Evolutionary conservation across 2,888 invertebrate genomes (phyloP), one percentile per base, ranked within the genome.

Genomic region (Heliconius hortense): DNA sequence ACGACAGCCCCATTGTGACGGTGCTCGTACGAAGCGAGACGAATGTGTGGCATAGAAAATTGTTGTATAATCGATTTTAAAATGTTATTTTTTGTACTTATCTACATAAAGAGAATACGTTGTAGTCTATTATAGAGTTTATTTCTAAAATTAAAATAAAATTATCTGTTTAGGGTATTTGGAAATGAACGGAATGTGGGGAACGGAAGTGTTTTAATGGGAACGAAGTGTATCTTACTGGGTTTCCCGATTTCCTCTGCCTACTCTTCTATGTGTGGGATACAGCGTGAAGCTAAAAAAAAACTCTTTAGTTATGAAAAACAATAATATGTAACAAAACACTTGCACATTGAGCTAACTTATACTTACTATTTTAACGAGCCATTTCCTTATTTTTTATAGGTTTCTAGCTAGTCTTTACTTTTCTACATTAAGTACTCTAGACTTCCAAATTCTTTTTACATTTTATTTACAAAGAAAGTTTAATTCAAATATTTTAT

Each of bases 1-100:
- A 56, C 24, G 69, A 69, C 56, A 69, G 11, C 5, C 31, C 69
- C 69, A 69, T 69, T 69, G 69, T 69, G 53, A n/a, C 28, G 67
- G 11, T 56, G 8, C 56, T 56, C 56, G 31, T 31, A 31, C 24
- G 28, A 56, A 35, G 69, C 69, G 69, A 31, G 31, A n/a, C 69
- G n/a, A 56, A 56, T 69, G 13, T 0, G 31, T 24, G 28, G 31
- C 24, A 8, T 35, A 15, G 66, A 56, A 56, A 69, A 69, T 35
- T 31, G 31, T 31, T n/a, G 31, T 31, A 56, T 69, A 56, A 69
- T 69, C 56, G 31, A 66, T 66, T 39, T 64, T 66, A 39, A 24
- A 66, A 66, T 64, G 64, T 24, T 39, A 28, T 66, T 66, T 66
- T 66, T 66, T 66, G 39, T 39, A n/a, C 24, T 66, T 39, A 39